Base-by-base conservation (phyloP, 2,113 vertebrate genomes). In the Oxygymnocypris stewartii region DNA sequence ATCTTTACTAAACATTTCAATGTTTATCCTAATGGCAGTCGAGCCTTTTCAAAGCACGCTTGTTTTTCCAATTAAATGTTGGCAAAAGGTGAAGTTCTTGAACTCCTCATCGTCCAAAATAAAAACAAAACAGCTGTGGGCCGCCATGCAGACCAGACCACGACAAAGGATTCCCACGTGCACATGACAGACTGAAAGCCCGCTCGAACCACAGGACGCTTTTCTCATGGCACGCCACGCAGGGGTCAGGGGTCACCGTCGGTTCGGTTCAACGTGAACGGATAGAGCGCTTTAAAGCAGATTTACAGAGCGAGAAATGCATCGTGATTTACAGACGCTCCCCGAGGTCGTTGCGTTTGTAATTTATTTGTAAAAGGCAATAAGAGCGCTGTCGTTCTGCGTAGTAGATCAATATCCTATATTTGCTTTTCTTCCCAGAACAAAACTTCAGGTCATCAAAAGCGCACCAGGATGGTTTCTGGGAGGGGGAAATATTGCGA, bases 61-160 rank as follows among this genome's bases (percentile, higher is more conserved):
- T 91, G 77, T 90, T 93, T 93, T 93, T 93, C 86, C 82, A 93
- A 90, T 93, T 86, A 92, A 90, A 88, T 87, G 75, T 57, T 88
- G 88, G 88, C 86, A 63, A 83, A 82, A 90, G 88, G 89, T 92
- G 28, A 87, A 89, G 82, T 84, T 61, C 42, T 63, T 88, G 91
- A 94, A 93, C 90, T 91, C 51, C 76, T 86, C 86, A 71, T 89
- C 82, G 88, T 90, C 86, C 88, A 89, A 90, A 90, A 92, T 86
- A 90, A 91, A 88, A 92, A 87, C 79, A 76, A 88, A 77, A 84
- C 37, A 87, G 88, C 65, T 40, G n/a, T 20, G 69, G 40, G 76
- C 79, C 86, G 88, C 90, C 89, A 89, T 86, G 88, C 71, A 74
- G 4, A 65, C 69, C 71, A 74, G 4, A 65, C 69, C 90, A 54